Conservation (phyloP, 2,797 vertebrate species). For the Lateolabrax maculatus region DNA sequence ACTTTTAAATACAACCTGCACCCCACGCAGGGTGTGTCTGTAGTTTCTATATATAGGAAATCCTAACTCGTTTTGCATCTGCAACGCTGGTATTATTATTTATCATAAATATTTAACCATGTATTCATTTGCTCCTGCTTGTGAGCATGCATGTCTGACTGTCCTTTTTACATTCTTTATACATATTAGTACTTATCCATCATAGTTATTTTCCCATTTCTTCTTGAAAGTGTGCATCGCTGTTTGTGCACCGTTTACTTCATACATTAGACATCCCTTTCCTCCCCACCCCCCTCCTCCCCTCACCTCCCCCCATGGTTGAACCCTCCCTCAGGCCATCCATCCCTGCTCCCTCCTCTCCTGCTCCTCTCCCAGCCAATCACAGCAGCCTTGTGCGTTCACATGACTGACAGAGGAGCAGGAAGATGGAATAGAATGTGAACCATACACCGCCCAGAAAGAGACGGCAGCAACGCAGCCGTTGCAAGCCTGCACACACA, state of each 20-base stretch:
- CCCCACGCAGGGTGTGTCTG: background rate
- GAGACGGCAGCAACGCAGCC: constrained; percentile 53
- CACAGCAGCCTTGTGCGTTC: constrained; percentile 54
- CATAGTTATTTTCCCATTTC: background rate
- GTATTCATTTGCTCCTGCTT: background rate
- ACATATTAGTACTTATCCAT: background rate
- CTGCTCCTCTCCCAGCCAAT: constrained; percentile 75
- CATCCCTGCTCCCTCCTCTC: constrained; percentile 59
- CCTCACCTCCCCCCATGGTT: constrained; percentile 17
- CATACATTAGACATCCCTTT: constrained; percentile 48
- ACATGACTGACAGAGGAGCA: constrained; percentile 81
- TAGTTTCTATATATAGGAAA: background rate
- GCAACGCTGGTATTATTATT: background rate
- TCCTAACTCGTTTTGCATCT: background rate
- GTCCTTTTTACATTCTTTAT: background rate
- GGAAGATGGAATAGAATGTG: constrained; percentile 80
- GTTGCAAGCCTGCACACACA: constrained; percentile 44
- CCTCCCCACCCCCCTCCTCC: constrained; percentile 28
- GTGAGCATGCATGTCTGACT: background rate
- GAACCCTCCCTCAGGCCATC: constrained; percentile 57
- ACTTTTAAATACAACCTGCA: background rate
- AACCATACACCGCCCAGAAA: constrained; percentile 75
- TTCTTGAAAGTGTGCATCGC: background rate
- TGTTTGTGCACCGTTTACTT: constrained; percentile 19
- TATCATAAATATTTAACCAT: background rate